phyloP scores from a whole-genome alignment of 2,888 invertebrate genomes.

The Nebria brevicollis region DNA sequence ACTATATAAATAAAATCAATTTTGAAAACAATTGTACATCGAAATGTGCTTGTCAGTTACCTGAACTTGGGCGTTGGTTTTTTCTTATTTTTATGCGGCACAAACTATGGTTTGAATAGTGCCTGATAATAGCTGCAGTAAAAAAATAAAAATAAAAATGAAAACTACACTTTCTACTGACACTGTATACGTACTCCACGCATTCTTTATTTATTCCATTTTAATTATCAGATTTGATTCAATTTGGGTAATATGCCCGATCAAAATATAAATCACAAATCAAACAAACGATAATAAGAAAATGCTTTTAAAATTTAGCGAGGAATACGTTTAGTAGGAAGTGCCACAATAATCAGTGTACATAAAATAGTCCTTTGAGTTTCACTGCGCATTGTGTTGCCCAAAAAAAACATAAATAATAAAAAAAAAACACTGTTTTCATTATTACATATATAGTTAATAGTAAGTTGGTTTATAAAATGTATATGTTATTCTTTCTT shows the following conservation, averaged over 20 bases:
- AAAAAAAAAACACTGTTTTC: slow-evolving; percentile 37
- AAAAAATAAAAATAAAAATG: slow-evolving; percentile 26
- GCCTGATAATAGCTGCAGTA: slow-evolving; percentile 55
- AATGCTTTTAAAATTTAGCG: neutral
- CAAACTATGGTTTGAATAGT: slow-evolving; percentile 56
- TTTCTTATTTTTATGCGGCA: slow-evolving; percentile 34
- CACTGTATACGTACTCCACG: slow-evolving; percentile 10
- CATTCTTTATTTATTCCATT: neutral
- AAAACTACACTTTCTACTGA: slow-evolving; percentile 46
- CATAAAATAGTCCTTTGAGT: slow-evolving; percentile 45
- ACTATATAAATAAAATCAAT: neutral
- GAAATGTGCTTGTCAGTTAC: slow-evolving; percentile 20
- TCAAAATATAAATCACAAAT: neutral
- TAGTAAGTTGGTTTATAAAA: slow-evolving; percentile 47
- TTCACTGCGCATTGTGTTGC: slow-evolving; percentile 45
- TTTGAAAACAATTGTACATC: neutral
- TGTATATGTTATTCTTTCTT: slow-evolving; percentile 46
- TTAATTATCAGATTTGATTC: neutral
- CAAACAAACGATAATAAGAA: neutral
- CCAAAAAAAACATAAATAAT: slow-evolving; percentile 32
- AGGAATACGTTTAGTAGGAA: slow-evolving; percentile 39
- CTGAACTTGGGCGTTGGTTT: slow-evolving; percentile 35
- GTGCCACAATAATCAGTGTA: slow-evolving; percentile 43
- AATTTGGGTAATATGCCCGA: neutral
- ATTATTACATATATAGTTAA: slow-evolving; percentile 47